Evolutionary conservation across 2,888 invertebrate species (phyloP).

Genomic region (Eucriotettix oculatus): DNA sequence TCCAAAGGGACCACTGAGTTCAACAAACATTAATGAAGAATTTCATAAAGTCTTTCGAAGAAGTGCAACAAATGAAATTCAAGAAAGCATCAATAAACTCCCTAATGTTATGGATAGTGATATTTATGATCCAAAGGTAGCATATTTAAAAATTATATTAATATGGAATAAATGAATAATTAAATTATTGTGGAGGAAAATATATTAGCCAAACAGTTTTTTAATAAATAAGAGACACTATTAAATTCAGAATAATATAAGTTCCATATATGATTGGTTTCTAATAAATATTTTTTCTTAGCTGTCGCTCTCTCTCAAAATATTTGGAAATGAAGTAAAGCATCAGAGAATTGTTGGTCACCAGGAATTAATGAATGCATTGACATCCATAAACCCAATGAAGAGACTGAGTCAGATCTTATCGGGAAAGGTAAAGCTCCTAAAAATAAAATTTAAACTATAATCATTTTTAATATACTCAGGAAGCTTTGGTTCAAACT

Average conservation of each 20-base stretch:
- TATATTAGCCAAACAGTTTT: too few species aligned
- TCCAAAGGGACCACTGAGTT: conserved; percentile 54
- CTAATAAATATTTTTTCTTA: conserved; percentile 13
- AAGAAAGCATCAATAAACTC: conserved; percentile 30
- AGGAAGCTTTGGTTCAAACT: neutral
- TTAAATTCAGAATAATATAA: too few species aligned
- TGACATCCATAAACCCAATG: conserved; percentile 50
- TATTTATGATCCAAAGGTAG: conserved; percentile 35
- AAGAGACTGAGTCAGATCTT: conserved; percentile 51
- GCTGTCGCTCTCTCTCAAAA: conserved; percentile 45
- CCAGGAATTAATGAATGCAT: conserved; percentile 44
- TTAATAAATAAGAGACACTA: too few species aligned
- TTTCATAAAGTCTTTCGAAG: conserved; percentile 29
- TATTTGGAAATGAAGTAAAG: conserved; percentile 83
- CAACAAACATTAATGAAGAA: conserved; percentile 36
- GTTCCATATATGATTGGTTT: too few species aligned
- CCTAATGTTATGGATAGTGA: conserved; percentile 33
- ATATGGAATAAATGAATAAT: too few species aligned
- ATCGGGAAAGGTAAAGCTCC: conserved; percentile 48
- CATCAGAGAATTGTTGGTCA: conserved; percentile 56
- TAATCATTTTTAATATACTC: conserved; percentile 6
- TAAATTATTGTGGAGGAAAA: too few species aligned
- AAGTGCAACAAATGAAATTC: conserved; percentile 32
- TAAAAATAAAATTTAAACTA: conserved; percentile 10
- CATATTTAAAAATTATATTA: neutral